phyloP scores from a whole-genome alignment of 1,140 invertebrate genomes.

The Eriosoma lanigerum region DNA sequence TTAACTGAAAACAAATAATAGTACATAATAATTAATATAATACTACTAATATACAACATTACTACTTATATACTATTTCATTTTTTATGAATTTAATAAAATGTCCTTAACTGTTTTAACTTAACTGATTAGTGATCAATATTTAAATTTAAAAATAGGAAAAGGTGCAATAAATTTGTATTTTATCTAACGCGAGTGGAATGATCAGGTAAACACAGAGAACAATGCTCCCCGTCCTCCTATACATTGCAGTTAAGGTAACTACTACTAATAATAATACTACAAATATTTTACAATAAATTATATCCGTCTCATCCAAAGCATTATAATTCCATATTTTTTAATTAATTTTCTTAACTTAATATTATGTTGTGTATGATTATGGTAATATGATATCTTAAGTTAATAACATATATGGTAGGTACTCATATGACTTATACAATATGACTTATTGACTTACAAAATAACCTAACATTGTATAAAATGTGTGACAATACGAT shows the following conservation, averaged over 20 bases:
- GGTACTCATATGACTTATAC: neutral
- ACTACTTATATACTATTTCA: neutral
- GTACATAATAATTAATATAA: too few species aligned
- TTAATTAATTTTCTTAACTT: neutral
- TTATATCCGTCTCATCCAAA: neutral
- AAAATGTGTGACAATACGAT: slow-evolving; percentile 23
- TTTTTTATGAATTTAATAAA: neutral
- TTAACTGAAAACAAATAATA: neutral
- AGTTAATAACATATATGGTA: too few species aligned
- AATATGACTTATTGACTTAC: too few species aligned
- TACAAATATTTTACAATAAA: too few species aligned
- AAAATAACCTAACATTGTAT: slow-evolving; percentile 17
- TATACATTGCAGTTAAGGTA: too few species aligned
- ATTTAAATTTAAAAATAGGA: neutral
- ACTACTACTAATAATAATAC: too few species aligned
- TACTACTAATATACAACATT: neutral
- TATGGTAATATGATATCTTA: neutral
- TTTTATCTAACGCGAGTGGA: too few species aligned
- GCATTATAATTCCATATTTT: neutral
- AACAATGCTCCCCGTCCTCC: too few species aligned
- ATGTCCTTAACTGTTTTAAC: neutral
- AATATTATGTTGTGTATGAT: neutral
- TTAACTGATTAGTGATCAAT: neutral
- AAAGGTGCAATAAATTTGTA: neutral
- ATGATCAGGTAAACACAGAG: neutral